Evolutionary conservation across 2,888 invertebrate species (phyloP).

Genomic region (Herminia tarsipennalis): DNA sequence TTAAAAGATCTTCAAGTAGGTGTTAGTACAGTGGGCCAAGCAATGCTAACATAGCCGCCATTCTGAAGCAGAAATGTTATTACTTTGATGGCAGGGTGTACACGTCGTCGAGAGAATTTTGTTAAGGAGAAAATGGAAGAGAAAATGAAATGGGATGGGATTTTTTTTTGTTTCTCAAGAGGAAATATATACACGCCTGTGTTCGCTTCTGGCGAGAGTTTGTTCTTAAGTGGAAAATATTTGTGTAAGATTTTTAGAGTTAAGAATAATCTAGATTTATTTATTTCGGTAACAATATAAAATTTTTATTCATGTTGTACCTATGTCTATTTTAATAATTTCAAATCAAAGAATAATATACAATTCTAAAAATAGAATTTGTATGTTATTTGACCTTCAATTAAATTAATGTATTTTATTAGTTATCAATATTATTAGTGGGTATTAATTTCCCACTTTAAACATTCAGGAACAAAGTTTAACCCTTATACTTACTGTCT

Average conservation of each 20-base stretch:
- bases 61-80: conserved; percentile 32
- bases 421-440: too few species aligned
- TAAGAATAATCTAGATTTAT: neutral
- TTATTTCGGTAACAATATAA: too few species aligned
- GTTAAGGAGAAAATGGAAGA: conserved; percentile 17
- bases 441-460: too few species aligned
- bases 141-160: conserved; percentile 9
- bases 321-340: too few species aligned
- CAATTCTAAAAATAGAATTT: too few species aligned
- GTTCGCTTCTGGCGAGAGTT: neutral
- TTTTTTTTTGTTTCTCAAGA: conserved; percentile 4
- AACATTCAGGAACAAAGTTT: too few species aligned
- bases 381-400: too few species aligned
- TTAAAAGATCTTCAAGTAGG: conserved; percentile 21
- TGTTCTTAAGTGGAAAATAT: neutral
- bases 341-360: too few species aligned
- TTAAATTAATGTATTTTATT: too few species aligned
- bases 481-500: neutral
- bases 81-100: conserved; percentile 23
- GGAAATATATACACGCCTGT: conserved; percentile 1
- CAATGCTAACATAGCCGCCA: conserved; percentile 27
- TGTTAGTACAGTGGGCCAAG: conserved; percentile 10
- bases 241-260: neutral
- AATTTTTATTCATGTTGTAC: too few species aligned
- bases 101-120: conserved; percentile 19